phyloP scores from a whole-genome alignment of 2,113 vertebrate species.

The Tyrannus savana region DNA sequence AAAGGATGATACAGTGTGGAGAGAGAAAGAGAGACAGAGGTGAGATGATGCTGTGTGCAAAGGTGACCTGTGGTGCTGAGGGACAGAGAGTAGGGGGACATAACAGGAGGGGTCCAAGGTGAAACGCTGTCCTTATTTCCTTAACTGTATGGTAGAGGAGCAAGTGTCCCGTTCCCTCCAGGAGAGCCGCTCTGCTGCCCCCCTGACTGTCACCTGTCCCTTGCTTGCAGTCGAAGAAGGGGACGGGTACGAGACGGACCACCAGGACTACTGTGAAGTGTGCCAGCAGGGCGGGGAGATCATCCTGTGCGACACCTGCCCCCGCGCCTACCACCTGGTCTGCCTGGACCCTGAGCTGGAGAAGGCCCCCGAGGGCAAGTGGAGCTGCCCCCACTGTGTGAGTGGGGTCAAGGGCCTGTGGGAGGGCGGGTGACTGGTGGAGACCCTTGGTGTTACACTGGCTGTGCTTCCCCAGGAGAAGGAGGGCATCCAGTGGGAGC shows the following conservation, averaged over 20 bases:
- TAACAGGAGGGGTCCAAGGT: slow-evolving; percentile 27
- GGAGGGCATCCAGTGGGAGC: slow-evolving; percentile 98
- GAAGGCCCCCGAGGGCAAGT: slow-evolving; percentile 96
- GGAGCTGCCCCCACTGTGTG: slow-evolving; percentile 99
- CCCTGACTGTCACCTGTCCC: background rate
- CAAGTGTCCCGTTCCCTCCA: background rate
- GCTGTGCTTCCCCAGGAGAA: slow-evolving; percentile 85
- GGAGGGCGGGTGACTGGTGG: fast-evolving
- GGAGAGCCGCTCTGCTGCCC: background rate
- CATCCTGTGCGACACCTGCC: slow-evolving; percentile 97
- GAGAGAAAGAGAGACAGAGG: slow-evolving; percentile 73
- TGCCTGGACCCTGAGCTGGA: slow-evolving; percentile 97
- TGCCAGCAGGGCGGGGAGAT: slow-evolving; percentile 99
- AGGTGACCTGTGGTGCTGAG: slow-evolving; percentile 64
- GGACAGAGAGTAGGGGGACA: slow-evolving; percentile 64
- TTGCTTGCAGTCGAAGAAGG: slow-evolving; percentile 87
- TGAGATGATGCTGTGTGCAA: slow-evolving; percentile 70
- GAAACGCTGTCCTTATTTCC: background rate
- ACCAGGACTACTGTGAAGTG: slow-evolving; percentile 99
- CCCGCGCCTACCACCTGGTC: slow-evolving; percentile 95
- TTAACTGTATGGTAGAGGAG: background rate
- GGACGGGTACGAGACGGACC: slow-evolving; percentile 96
- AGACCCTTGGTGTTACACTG: background rate
- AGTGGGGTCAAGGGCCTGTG: background rate
- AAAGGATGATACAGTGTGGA: slow-evolving; percentile 73